Conservation (phyloP, 1,140 invertebrate genomes). For the Pseudomyrmex cubaensis region DNA sequence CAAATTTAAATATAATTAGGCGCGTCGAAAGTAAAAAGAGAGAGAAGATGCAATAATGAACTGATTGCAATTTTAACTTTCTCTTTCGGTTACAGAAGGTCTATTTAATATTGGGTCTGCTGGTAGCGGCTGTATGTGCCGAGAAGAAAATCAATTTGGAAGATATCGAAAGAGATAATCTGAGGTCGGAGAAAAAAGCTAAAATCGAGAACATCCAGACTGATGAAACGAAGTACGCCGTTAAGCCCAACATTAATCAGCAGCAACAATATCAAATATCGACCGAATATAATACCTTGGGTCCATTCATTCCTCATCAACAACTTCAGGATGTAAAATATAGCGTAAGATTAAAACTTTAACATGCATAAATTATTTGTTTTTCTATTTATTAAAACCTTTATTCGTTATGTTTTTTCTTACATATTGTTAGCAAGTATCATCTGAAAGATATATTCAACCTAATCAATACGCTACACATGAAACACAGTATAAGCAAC, state of each 20-base stretch:
- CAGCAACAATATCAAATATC: conserved; percentile 71
- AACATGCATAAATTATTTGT: background rate
- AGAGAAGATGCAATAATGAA: background rate
- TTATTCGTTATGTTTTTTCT: background rate
- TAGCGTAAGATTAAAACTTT: conserved; percentile 7
- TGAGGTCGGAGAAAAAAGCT: conserved; percentile 73
- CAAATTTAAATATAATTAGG: background rate
- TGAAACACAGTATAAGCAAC: conserved; percentile 57
- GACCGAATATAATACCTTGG: conserved; percentile 56
- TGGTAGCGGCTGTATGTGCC: conserved; percentile 66
- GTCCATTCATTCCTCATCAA: conserved; percentile 63
- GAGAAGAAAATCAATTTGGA: conserved; percentile 80
- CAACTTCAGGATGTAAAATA: conserved; percentile 57
- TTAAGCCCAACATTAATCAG: conserved; percentile 71
- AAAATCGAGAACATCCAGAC: conserved; percentile 58
- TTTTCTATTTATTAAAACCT: background rate
- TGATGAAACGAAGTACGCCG: conserved; percentile 71
- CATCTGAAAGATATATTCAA: conserved; percentile 70
- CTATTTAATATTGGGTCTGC: conserved; percentile 65
- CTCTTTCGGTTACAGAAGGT: conserved; percentile 68
- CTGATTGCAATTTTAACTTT: conserved; percentile 23
- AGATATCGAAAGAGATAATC: conserved; percentile 81
- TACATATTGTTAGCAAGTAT: conserved; percentile 56
- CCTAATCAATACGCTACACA: conserved; percentile 26
- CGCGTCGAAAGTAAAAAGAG: background rate